Evolutionary conservation across 2,888 invertebrate species (phyloP), one percentile per base, ranked within the genome.

Genomic region (Falcaria lacertinaria): DNA sequence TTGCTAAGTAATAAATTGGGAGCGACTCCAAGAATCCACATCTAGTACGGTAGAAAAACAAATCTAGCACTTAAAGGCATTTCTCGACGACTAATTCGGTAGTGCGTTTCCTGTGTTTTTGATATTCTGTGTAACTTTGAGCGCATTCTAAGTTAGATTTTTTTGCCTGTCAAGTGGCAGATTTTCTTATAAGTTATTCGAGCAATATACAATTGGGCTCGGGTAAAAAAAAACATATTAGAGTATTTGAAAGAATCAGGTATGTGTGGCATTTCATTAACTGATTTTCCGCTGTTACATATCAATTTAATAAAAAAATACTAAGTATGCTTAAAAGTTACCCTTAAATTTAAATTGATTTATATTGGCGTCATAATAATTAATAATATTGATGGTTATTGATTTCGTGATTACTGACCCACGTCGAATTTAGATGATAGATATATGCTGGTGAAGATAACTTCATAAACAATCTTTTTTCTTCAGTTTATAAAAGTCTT

Each of bases 11-110:
- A 36, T 28, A 42, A 41, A 42, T 36, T 36, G 11, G 11, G 42
- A 37, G 37, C 45, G 34, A 47, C 50, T 41, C 39, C 45, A 48
- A 51, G 46, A 42, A 41, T 49, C 35, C 36, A 42, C 45, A 36
- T 41, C 39, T 38, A 47, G 4, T 39, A 44, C 42, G 33, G 36
- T 39, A 33, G 5, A 36, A 33, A 34, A 36, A 32, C 33, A 19
- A 14, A 33, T 43, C 48, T 47, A 40, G 36, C 40, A 15, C 19
- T 33, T 43, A 46, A 46, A 46, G 43, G 25, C 45, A 48, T 45
- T 48, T 37, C 16, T 22, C 37, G 37, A 22, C 25, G 37, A 37
- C 25, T n/a, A 25, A 37, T 37, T 37, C 13, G 37, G 37, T 19
- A 32, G 11, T 8, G 28, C 15, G 37, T 50, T 50, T 53, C 49